These are phyloP conservation scores for western clawed frog (Xenopus tropicalis) DNA, from an alignment of 2,113 vertebrate species.

Conservation along the genomic window UCB_Xtro_10.0 CM004445.2:29728001-29728500, in stretches of 20 bases:
- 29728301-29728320: conserved; percentile 60
- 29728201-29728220: conserved; percentile 63
- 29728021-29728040: no score
- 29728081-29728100: conserved; percentile 28
- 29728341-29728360: conserved; percentile 69
- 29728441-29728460: conserved; percentile 50
- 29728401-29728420: conserved; percentile 72
- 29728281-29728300: conserved; percentile 65
- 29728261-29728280: conserved; percentile 64
- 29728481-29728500: conserved; percentile 38
- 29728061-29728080: neutral
- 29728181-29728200: conserved; percentile 62
- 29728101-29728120: neutral
- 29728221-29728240: conserved; percentile 68
- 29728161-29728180: conserved; percentile 49
- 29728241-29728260: conserved; percentile 61
- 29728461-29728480: conserved; percentile 47
- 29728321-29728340: conserved; percentile 65
- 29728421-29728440: conserved; percentile 55
- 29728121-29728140: conserved; percentile 51
- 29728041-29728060: neutral
- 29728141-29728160: conserved; percentile 56
- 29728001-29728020: no score
- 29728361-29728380: conserved; percentile 69
- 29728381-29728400: conserved; percentile 60